phyloP scores from a whole-genome alignment of 2,888 invertebrate species.

The Anthrax anthrax region DNA sequence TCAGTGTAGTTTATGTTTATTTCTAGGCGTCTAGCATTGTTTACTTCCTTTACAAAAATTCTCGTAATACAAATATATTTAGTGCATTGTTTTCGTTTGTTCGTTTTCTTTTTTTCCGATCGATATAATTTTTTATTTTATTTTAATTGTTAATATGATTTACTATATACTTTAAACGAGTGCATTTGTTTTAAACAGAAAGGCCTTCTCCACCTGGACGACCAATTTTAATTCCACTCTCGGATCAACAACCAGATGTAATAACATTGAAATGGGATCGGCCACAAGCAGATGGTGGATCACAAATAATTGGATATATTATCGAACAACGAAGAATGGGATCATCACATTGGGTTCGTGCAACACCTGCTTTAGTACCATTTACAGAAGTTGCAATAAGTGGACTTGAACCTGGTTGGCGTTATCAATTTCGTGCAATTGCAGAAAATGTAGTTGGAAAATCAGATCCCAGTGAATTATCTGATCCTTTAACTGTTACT shows the following conservation, averaged over 20 bases:
- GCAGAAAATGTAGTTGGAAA: conserved; percentile 84
- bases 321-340: conserved; percentile 64
- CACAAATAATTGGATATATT: conserved; percentile 68
- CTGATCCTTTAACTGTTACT: conserved; percentile 73
- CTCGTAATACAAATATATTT: background rate
- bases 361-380: conserved; percentile 55
- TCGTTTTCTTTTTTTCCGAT: too few species aligned
- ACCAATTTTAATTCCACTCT: conserved; percentile 62
- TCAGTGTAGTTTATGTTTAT: conserved; percentile 2
- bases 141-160: too few species aligned
- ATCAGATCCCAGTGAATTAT: conserved; percentile 71
- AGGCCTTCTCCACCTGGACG: conserved; percentile 68
- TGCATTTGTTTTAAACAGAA: conserved; percentile 33
- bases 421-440: conserved; percentile 80
- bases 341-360: conserved; percentile 70
- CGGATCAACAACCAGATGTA: conserved; percentile 64
- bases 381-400: conserved; percentile 63
- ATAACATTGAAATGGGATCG: conserved; percentile 71
- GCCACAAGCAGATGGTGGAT: conserved; percentile 72
- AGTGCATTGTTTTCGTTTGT: background rate
- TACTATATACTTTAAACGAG: too few species aligned
- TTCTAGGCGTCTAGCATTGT: conserved; percentile 5
- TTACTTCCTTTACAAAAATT: background rate
- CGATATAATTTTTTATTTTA: too few species aligned
- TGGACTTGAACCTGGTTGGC: conserved; percentile 72